A percentile compares a stretch with the other conserved stretches of the same genome.
Conservation (phyloP, 2,797 vertebrate species). For the Diplodus sargus region DNA sequence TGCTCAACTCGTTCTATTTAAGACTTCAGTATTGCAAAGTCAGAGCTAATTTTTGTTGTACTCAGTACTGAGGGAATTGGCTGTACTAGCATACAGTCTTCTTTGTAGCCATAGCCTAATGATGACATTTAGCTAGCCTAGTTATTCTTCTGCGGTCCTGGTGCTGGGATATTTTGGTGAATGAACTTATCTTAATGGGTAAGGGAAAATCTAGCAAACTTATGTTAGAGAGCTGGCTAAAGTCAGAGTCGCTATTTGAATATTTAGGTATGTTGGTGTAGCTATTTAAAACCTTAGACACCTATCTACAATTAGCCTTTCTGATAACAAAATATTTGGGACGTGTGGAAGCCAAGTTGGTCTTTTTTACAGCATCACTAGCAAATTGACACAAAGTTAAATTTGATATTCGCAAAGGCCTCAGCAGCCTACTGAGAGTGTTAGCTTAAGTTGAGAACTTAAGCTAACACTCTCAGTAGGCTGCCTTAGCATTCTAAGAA, state of each 20-base stretch:
- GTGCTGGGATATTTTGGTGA: not conserved
- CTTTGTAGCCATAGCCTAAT: too few relatives aligned
- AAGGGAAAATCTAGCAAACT: too few relatives aligned
- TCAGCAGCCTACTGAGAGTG: too few relatives aligned
- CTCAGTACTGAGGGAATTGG: not conserved
- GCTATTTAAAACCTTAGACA: not conserved
- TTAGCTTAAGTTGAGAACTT: too few relatives aligned
- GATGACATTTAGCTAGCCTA: not conserved
- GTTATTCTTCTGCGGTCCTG: not conserved
- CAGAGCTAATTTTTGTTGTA: not conserved
- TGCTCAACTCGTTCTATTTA: not conserved
- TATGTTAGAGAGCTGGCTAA: not conserved
- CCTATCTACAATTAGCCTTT: not conserved
- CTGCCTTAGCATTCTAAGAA: too few relatives aligned
- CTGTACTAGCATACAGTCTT: not conserved
- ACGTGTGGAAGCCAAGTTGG: too few relatives aligned
- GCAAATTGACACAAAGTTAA: too few relatives aligned
- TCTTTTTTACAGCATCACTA: too few relatives aligned
- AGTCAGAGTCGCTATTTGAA: not conserved
- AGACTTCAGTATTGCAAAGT: not conserved
- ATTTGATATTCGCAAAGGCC: too few relatives aligned
- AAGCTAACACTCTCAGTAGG: too few relatives aligned
- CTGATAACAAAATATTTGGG: too few relatives aligned
- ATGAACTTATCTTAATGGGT: not conserved
- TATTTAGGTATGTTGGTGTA: not conserved